Percentiles rank a stretch among this genome's conserved stretches.
Evolutionary conservation across 2,888 invertebrate species (phyloP).

Genomic region (Synanthedon formicaeformis): DNA sequence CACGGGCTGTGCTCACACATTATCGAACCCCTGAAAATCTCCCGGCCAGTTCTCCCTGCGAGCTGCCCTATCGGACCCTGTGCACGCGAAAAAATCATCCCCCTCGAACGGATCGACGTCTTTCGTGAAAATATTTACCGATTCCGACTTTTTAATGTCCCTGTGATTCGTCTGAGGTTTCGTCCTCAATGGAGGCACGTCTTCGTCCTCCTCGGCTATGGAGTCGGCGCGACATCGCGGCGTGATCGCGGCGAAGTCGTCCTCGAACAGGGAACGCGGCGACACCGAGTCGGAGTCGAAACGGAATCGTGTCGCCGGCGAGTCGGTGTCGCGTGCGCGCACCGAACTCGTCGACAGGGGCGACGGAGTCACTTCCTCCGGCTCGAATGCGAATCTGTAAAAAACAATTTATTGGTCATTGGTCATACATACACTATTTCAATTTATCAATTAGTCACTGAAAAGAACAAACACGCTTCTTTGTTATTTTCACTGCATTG

Average conservation of each 20-base stretch:
- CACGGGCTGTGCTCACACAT: constrained; percentile 29
- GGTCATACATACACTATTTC: no score
- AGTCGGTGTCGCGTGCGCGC: constrained; percentile 38
- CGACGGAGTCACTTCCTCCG: constrained; percentile 46
- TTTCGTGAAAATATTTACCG: constrained; percentile 88
- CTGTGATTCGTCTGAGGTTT: constrained; percentile 56
- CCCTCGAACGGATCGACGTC: constrained; percentile 91
- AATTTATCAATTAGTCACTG: neutral
- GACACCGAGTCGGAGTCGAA: constrained; percentile 61
- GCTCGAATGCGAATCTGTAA: constrained; percentile 49
- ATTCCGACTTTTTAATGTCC: constrained; percentile 87
- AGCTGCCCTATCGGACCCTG: constrained; percentile 58
- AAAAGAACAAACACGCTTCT: neutral
- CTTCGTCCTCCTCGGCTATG: constrained; percentile 63
- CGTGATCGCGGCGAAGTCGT: constrained; percentile 73
- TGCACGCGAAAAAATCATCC: constrained; percentile 84
- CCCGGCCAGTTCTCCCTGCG: constrained; percentile 64
- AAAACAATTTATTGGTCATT: neutral
- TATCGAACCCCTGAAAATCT: constrained; percentile 58
- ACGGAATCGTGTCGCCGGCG: constrained; percentile 45
- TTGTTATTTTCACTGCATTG: neutral
- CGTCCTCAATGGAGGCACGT: constrained; percentile 42
- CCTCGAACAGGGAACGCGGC: constrained; percentile 72
- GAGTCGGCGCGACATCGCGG: constrained; percentile 53
- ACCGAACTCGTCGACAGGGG: constrained; percentile 42